These are phyloP conservation scores for Eciton burchellii DNA, from an alignment of 1,140 invertebrate genomes.

Conservation along the genomic window DNA sequence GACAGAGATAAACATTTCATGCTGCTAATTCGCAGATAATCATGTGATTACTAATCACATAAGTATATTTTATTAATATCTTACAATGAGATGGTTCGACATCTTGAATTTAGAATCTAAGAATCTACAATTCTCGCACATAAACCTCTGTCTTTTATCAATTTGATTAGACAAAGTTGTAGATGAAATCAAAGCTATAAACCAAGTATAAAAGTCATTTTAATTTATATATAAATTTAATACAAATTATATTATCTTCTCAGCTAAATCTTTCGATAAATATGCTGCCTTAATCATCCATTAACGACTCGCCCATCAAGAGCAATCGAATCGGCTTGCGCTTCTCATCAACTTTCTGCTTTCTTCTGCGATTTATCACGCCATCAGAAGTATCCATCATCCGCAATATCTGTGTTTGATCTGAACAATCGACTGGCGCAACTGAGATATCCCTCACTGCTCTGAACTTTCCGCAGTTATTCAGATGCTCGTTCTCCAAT, in stretches of 20 bases:
- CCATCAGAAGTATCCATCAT: slow-evolving; percentile 97
- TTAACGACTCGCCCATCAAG: slow-evolving; percentile 54
- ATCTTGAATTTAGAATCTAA: background rate
- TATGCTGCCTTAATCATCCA: slow-evolving; percentile 1
- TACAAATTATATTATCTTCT: background rate
- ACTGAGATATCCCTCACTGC: slow-evolving; percentile 98
- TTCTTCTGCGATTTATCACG: slow-evolving; percentile 89
- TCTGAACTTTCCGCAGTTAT: slow-evolving; percentile 99
- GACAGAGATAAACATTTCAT: background rate
- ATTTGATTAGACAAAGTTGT: background rate
- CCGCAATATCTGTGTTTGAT: slow-evolving; percentile 93
- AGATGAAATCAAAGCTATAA: background rate
- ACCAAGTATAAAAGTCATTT: slow-evolving; percentile 24
- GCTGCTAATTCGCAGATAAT: slow-evolving; percentile 30
- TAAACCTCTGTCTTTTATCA: background rate
- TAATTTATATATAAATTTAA: slow-evolving; percentile 14
- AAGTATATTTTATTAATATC: slow-evolving; percentile 25
- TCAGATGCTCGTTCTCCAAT: slow-evolving; percentile 99
- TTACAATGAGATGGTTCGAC: background rate
- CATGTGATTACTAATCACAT: slow-evolving; percentile 30
- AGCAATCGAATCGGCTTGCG: slow-evolving; percentile 40
- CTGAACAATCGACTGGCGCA: slow-evolving; percentile 95
- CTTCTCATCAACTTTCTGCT: slow-evolving; percentile 77
- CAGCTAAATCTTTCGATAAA: slow-evolving; percentile 12
- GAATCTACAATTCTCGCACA: background rate